A percentile compares a stretch with the other conserved stretches of the same genome.
phyloP scores from a whole-genome alignment of 2,797 vertebrate species.

The Dicrostonyx torquatus region DNA sequence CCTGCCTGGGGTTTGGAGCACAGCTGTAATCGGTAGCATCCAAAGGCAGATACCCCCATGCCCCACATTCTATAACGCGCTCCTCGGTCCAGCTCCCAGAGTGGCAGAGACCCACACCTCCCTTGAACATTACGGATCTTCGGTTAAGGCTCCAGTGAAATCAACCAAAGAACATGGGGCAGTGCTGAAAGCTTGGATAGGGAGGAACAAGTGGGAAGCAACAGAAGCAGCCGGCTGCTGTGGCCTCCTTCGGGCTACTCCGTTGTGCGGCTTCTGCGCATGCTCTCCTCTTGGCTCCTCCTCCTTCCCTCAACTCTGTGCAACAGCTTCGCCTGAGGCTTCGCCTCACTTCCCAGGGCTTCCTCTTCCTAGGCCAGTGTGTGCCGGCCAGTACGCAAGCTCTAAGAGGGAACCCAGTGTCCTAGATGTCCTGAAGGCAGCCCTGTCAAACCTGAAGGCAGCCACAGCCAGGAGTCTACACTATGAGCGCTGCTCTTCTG shows the following conservation, averaged over 20 bases:
- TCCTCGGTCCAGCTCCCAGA: neutral
- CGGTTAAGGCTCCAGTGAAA: neutral
- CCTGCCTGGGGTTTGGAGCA: neutral
- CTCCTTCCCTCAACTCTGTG: neutral
- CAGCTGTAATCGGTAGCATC: neutral
- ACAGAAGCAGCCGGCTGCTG: no score
- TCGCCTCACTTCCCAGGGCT: neutral
- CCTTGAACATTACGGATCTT: neutral
- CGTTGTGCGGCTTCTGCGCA: accelerated
- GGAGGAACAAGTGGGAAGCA: neutral
- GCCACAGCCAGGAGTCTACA: neutral
- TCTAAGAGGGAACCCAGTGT: neutral
- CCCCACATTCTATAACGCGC: neutral
- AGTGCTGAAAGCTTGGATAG: neutral
- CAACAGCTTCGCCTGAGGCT: neutral
- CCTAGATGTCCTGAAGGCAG: no score
- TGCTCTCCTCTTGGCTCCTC: neutral
- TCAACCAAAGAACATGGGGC: neutral
- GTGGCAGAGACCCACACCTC: neutral
- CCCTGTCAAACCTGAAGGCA: no score
- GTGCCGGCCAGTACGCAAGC: neutral
- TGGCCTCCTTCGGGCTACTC: no score
- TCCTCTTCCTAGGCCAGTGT: accelerated
- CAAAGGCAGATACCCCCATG: neutral
- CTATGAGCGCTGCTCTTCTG: neutral